Evolutionary conservation across 1,140 invertebrate genomes (phyloP).

Genomic region (Zelostemma sp.): DNA sequence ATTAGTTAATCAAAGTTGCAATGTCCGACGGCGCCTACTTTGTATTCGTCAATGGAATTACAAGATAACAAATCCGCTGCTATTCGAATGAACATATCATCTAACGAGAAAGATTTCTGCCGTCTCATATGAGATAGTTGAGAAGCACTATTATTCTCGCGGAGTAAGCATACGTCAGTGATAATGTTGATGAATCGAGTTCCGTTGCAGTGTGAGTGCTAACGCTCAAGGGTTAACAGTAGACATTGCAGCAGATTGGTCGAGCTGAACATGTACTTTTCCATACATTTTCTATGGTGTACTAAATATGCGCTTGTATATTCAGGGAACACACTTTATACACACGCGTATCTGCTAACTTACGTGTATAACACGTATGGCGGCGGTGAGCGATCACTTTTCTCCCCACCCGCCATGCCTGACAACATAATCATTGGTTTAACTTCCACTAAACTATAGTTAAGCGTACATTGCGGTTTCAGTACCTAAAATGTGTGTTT

Average conservation of each 20-base stretch:
- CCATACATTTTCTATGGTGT: slow-evolving; percentile 35
- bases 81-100: slow-evolving; percentile 12
- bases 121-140: slow-evolving; percentile 32
- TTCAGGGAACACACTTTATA: slow-evolving; percentile 41
- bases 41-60: too few relatives aligned
- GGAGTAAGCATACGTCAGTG: slow-evolving; percentile 59
- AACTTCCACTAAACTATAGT: slow-evolving; percentile 67
- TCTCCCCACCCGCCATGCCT: slow-evolving; percentile 62
- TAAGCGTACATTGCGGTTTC: slow-evolving; percentile 64
- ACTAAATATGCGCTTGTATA: slow-evolving; percentile 43
- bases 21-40: too few relatives aligned
- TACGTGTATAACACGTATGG: slow-evolving; percentile 45
- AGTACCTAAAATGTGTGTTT: slow-evolving; percentile 68
- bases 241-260: slow-evolving; percentile 41
- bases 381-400: slow-evolving; percentile 65
- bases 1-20: too few relatives aligned
- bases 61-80: background rate
- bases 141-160: slow-evolving; percentile 49
- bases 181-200: slow-evolving; percentile 67
- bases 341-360: slow-evolving; percentile 34
- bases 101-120: background rate
- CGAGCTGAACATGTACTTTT: slow-evolving; percentile 42
- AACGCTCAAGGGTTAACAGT: slow-evolving; percentile 36
- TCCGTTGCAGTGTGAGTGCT: slow-evolving; percentile 48
- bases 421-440: slow-evolving; percentile 70